Evolutionary conservation across 2,113 vertebrate genomes (phyloP), one percentile per base, ranked within the genome.

Genomic region (Hippocampus comes): DNA sequence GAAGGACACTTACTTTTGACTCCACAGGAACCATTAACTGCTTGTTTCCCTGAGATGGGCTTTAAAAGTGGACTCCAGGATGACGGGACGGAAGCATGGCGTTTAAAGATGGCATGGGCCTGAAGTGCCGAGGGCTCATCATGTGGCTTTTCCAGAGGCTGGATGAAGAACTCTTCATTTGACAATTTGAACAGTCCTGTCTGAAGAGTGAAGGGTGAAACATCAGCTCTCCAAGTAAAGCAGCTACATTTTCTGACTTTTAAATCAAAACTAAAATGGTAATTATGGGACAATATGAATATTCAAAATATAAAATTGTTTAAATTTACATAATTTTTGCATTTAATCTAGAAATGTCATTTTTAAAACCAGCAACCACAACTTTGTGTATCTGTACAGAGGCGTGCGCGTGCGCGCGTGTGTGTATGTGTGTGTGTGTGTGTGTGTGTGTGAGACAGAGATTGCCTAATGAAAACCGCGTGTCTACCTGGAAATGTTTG

Each of bases 81-180:
- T 7, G 82, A 51, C 1, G 18, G 38, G 0, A 86, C 23, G 0
- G 85, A 57, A 0, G 30, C 73, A 1, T 96, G 94, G 41, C 92
- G 94, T 76, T 92, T 96, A 82, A 95, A 99, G 42, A 99, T 89
- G 85, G 94, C 90, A 5, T 98, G 97, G 20, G 96, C 93, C 76
- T 94, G 95, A 0, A 93, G 90, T 0, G 64, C 70, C 0, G 88
- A 88, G 38, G 65, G 49, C 0, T 82, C 87, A 56, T 69, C 67
- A 12, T 43, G 77, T 6, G 68, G 71, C 9, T 67, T 67, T 18
- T 92, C 75, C 83, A 97, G 82, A 0, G 97, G 97, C 46, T 95
- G 94, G 11, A 99, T 99, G 73, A 99, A 95, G 78, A 96, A 97
- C 81, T 99, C 96, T 70, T 97, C 93, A 0, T 91, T 41, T 7